These are phyloP conservation scores for Cuculus canorus DNA, from an alignment of 2,797 vertebrate species.

Conservation along the genomic window DNA sequence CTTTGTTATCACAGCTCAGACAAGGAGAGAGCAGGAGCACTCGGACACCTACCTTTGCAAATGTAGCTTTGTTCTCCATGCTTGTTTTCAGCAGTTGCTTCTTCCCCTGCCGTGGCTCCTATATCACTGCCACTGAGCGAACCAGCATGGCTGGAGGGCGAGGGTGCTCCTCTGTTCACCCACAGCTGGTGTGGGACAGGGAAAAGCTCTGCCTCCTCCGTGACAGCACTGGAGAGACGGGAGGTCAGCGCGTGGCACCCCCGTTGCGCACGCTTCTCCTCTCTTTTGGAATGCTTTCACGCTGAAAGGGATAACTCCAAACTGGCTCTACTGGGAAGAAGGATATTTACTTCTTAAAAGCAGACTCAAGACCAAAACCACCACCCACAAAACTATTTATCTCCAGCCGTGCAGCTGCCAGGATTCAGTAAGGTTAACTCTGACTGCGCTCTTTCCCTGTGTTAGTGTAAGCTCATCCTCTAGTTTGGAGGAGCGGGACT, in stretches of 20 bases:
- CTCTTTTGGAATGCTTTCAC: background rate
- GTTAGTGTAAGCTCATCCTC: accelerated
- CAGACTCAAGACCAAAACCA: background rate
- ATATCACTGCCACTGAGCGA: accelerated
- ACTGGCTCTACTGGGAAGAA: background rate
- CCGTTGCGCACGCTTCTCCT: accelerated
- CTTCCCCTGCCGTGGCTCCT: accelerated
- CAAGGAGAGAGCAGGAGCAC: background rate
- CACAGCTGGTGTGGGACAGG: accelerated
- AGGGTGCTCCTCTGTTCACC: background rate
- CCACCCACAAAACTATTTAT: background rate
- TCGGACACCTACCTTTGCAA: background rate
- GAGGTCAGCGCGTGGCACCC: background rate
- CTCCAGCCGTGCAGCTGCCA: background rate
- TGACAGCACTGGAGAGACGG: accelerated
- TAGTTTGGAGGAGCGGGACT: accelerated
- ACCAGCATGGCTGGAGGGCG: background rate
- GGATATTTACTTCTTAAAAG: background rate
- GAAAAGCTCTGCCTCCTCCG: background rate
- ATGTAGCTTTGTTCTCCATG: accelerated
- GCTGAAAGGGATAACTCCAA: background rate
- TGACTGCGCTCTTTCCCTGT: background rate
- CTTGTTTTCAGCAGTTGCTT: background rate
- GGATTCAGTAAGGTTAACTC: background rate
- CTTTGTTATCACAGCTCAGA: background rate